phyloP scores from a whole-genome alignment of 53 echinoderm and acorn worm species.

The Paelopatides confundens region DNA sequence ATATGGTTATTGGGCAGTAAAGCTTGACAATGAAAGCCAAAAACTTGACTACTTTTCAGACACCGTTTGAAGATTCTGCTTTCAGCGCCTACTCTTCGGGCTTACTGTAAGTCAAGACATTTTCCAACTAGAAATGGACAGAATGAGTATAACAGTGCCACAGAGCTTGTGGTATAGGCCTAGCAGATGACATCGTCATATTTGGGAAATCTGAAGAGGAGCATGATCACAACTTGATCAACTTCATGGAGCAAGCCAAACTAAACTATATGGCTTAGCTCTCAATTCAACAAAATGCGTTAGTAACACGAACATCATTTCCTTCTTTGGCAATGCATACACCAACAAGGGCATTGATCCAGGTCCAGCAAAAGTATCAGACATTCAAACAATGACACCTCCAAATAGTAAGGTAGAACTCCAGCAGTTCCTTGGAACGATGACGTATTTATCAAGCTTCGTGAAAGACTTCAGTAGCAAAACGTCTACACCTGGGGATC shows the following conservation, averaged over 20 bases:
- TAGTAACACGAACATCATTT: slow-evolving; percentile 55
- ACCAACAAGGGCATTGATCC: slow-evolving; percentile 54
- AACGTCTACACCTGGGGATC: slow-evolving; percentile 57
- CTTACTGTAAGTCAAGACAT: slow-evolving; percentile 56
- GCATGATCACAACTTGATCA: slow-evolving; percentile 49
- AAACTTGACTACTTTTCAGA: slow-evolving; percentile 56
- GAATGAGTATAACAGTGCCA: slow-evolving; percentile 33
- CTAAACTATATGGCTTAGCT: slow-evolving; percentile 43
- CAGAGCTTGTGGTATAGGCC: slow-evolving; percentile 39
- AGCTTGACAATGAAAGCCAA: slow-evolving; percentile 52
- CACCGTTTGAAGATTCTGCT: slow-evolving; percentile 55
- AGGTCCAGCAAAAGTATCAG: slow-evolving; percentile 57
- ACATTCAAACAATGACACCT: slow-evolving; percentile 44
- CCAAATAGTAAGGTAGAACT: no score
- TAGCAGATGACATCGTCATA: slow-evolving; percentile 55
- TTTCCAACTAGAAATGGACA: slow-evolving; percentile 63
- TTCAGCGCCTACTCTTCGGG: slow-evolving; percentile 52
- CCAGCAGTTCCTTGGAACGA: slow-evolving; percentile 66
- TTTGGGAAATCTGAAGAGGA: slow-evolving; percentile 41
- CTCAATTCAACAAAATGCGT: slow-evolving; percentile 71
- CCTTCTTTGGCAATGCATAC: slow-evolving; percentile 65
- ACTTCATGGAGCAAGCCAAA: slow-evolving; percentile 44
- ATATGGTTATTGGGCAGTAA: slow-evolving; percentile 62
- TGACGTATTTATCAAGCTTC: slow-evolving; percentile 57
- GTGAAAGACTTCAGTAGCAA: no score